Base-by-base conservation (phyloP, 2,888 invertebrate genomes). In the Eupithecia tripunctaria region DNA sequence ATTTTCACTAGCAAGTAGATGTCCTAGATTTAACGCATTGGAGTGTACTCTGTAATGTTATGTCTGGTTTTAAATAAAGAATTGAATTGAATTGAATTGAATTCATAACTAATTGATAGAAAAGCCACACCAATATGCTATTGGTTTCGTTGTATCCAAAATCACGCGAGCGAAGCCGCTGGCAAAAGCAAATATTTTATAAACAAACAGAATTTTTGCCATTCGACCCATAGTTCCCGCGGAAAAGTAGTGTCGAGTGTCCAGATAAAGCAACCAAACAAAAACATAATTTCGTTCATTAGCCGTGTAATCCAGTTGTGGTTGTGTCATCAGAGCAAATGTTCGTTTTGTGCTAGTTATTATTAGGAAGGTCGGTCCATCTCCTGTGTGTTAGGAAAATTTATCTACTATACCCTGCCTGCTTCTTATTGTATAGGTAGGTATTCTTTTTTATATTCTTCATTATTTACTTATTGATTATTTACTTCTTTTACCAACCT, bases 231-330 rank as follows among this genome's bases (percentile, higher is more conserved):
- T 59, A 62, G 67, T 73, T 74, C 68, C 68, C 69, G 65, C 73
- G 73, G 67, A 76, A 81, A 77, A 76, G 72, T 78, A 79, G 85
- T 89, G 85, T 90, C 88, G 76, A 78, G 80, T 90, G 79, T 80
- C 88, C 80, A 85, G 88, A 87, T 87, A 88, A 87, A 85, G 84
- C 82, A 83, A 83, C 82, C 84, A 84, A 85, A 87, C 83, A 87
- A 83, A 87, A 86, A 84, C 84, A 84, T 74, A 72, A 78, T 76
- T 75, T 68, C 70, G 78, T 84, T 80, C 78, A 80, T 79, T 79
- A 78, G 74, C 77, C 74, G 79, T 36, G n/a, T 32, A 70, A 77
- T 78, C 82, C 85, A 84, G 84, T 84, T 78, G 81, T 80, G 73
- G 72, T 79, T 82, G 81, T 76, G 82, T 76, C 78, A 82, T 79